Evolutionary conservation across 2,797 vertebrate species (phyloP).

Genomic region (Crax fasciolata): DNA sequence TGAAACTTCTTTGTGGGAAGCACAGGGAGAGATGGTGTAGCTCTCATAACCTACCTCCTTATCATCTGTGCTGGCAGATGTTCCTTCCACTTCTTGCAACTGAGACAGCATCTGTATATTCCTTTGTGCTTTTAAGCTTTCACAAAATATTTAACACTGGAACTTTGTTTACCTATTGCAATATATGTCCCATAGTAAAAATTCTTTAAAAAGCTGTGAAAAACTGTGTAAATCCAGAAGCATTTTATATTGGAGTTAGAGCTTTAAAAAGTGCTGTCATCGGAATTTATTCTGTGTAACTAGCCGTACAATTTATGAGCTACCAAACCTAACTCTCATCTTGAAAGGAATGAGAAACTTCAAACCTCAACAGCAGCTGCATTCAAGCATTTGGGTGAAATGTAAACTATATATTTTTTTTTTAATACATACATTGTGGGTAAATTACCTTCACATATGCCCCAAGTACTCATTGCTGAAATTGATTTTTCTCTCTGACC

Average conservation of each 20-base stretch:
- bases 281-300: neutral
- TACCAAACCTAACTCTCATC: neutral
- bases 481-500: neutral
- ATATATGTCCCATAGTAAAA: neutral
- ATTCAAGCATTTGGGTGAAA: neutral
- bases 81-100: neutral
- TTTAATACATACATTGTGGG: neutral
- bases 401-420: neutral
- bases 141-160: neutral
- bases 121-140: neutral
- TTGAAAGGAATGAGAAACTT: neutral
- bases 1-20: neutral
- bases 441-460: neutral
- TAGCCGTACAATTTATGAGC: neutral
- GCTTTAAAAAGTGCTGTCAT: constrained; percentile 1
- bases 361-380: neutral
- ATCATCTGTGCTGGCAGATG: neutral
- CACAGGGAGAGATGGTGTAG: neutral
- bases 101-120: neutral
- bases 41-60: neutral
- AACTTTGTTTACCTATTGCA: neutral
- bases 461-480: neutral
- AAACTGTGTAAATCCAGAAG: neutral
- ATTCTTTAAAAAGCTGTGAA: neutral
- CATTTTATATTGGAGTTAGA: neutral